These are phyloP conservation scores for Heterochromis multidens DNA, from an alignment of 2,113 vertebrate species.

Conservation along the genomic window DNA sequence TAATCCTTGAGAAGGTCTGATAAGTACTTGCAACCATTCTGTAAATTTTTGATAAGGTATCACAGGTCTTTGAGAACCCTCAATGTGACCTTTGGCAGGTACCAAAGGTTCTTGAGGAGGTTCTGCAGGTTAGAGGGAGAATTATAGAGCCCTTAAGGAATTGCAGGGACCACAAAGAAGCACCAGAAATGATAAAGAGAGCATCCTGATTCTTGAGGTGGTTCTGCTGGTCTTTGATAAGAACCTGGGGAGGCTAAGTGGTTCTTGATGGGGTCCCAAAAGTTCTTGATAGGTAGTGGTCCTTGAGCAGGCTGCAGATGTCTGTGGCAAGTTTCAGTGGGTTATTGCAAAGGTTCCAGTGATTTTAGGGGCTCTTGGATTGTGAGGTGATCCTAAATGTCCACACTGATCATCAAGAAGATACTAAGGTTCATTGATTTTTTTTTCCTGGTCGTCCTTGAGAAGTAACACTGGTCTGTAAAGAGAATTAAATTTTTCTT, in stretches of 20 bases:
- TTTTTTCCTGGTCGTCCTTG: neutral
- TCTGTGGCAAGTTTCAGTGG: neutral
- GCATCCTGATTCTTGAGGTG: neutral
- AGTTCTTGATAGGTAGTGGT: neutral
- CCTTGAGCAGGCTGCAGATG: neutral
- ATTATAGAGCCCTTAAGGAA: neutral
- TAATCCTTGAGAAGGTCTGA: neutral
- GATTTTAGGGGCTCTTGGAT: neutral
- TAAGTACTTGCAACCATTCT: neutral
- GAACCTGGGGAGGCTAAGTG: neutral
- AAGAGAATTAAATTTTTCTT: neutral
- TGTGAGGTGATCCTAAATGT: neutral
- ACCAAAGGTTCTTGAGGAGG: neutral
- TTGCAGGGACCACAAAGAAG: neutral
- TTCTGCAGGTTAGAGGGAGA: neutral
- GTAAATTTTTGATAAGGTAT: neutral
- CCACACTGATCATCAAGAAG: neutral
- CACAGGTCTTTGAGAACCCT: neutral
- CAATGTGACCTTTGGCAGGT: neutral
- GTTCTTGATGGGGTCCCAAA: neutral
- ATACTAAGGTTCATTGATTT: neutral
- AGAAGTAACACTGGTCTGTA: neutral
- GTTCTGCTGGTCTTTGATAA: neutral
- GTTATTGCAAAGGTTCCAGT: neutral
- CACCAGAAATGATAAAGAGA: neutral